Evolutionary conservation across 2,113 vertebrate genomes (phyloP).

Genomic region (Pipa parva): DNA sequence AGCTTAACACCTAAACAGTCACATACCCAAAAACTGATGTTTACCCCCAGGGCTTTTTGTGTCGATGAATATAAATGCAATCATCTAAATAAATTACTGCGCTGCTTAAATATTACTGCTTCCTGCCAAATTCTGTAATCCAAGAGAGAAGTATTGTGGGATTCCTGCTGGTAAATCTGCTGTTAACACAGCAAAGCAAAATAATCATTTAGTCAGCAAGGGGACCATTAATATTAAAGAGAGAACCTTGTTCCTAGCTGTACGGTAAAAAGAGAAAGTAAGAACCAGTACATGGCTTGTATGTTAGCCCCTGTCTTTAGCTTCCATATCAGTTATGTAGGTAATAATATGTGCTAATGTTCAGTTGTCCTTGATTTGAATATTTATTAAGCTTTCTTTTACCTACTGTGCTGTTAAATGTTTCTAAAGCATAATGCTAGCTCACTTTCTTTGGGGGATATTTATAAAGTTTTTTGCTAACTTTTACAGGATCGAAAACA

Average conservation of each 20-base stretch:
- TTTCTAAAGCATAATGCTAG: too few species aligned
- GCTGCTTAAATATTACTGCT: constrained; percentile 67
- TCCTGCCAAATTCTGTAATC: constrained; percentile 73
- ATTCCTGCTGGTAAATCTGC: constrained; percentile 49
- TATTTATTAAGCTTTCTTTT: too few species aligned
- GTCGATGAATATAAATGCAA: constrained; percentile 65
- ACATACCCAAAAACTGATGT: constrained; percentile 65
- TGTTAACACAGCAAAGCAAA: constrained; percentile 57
- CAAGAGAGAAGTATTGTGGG: constrained; percentile 48
- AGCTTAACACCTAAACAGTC: constrained; percentile 22
- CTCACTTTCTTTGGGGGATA: too few species aligned
- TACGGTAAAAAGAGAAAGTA: not conserved
- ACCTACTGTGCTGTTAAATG: too few species aligned
- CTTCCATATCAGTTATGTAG: too few species aligned
- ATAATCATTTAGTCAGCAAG: constrained; percentile 50
- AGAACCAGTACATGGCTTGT: too few species aligned
- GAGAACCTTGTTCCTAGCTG: constrained; percentile 41
- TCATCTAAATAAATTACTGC: constrained; percentile 70
- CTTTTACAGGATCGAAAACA: too few species aligned
- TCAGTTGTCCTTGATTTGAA: too few species aligned
- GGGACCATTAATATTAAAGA: constrained; percentile 46
- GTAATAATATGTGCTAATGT: too few species aligned
- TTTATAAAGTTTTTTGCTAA: too few species aligned
- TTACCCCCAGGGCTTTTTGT: constrained; percentile 65
- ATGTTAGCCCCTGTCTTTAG: too few species aligned